Base-by-base conservation (phyloP, 2,797 vertebrate genomes). In the Schizopygopsis pylzovi region DNA sequence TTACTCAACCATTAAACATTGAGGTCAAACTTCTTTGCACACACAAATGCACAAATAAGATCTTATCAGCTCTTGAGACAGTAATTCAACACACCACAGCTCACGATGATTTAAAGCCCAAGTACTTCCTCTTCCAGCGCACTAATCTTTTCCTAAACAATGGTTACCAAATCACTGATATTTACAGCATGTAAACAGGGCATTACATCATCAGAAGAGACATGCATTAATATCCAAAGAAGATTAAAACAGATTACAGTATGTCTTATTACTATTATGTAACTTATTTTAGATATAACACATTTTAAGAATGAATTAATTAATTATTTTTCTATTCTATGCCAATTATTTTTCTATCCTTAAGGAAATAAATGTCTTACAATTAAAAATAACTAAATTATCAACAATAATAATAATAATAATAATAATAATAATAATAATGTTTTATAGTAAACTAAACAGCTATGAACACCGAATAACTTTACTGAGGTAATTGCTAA, bases 61-160 rank as follows among this genome's bases (percentile, higher is more conserved):
- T 71, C 70, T 37, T 59, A 75, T 87, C 78, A 68, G 47, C 77
- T 73, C 52, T 84, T 52, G 82, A 80, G 47, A 80, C 45, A 76
- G 54, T 83, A 47, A 80, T 83, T 83, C 77, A 76, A 86, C 81
- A 86, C 76, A 85, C 33, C 41, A 79, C 56, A 75, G 49, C 61
- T n/a, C 76, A 86, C 49, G 5, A 25, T 83, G 77, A 81, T 79
- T 71, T 82, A 85, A 82, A 82, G 28, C 67, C 67, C 47, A 56
- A 43, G 67, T 52, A 22, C 54, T 56, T 28, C 41, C 15, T 70
- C 78, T 70, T 80, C 37, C 49, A 70, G 43, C 8, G 4, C 20
- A 67, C 73, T 84, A 81, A 54, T 83, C 81, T 75, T 83, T 75
- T 61, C 61, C 10, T 39, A 25, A 76, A 81, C 47, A 61, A 43